phyloP scores from a whole-genome alignment of 2,888 invertebrate genomes.

The Drosophila barbarae region DNA sequence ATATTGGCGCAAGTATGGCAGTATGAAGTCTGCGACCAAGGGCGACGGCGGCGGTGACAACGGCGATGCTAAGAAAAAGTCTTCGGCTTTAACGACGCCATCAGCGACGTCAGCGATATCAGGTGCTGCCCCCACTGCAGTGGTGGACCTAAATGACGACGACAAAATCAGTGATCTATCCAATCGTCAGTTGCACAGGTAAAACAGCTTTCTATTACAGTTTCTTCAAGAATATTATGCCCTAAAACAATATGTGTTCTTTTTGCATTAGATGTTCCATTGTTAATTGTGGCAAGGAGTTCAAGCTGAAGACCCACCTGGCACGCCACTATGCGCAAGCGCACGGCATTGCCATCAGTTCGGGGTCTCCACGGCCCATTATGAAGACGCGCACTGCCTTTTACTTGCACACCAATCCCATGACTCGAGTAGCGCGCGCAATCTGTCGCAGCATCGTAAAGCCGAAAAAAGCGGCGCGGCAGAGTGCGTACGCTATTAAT shows the following conservation, averaged over 20 bases:
- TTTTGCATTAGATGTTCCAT: conserved; percentile 89
- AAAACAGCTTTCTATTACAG: conserved; percentile 1
- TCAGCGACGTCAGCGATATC: conserved; percentile 46
- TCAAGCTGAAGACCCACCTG: conserved; percentile 96
- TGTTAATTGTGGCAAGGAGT: conserved; percentile 95
- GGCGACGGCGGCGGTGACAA: conserved; percentile 81
- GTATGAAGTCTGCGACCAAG: conserved; percentile 84
- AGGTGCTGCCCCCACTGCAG: conserved; percentile 44
- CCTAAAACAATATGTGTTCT: background rate
- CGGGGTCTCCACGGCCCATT: conserved; percentile 92
- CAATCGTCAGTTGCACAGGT: conserved; percentile 79
- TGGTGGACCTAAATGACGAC: conserved; percentile 79
- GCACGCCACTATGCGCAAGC: conserved; percentile 96
- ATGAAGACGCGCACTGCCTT: conserved; percentile 99
- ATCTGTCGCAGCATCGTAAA: conserved; percentile 90
- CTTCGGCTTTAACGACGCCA: conserved; percentile 41
- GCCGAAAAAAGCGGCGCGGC: conserved; percentile 92
- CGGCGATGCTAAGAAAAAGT: conserved; percentile 79
- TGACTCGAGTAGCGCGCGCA: conserved; percentile 93
- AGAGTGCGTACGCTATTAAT: conserved; percentile 90
- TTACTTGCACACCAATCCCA: conserved; percentile 94
- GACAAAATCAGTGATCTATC: conserved; percentile 80
- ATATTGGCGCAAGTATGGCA: conserved; percentile 99
- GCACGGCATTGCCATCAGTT: conserved; percentile 86
- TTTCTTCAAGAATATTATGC: background rate